Evolutionary conservation across 2,888 invertebrate species (phyloP), one percentile per base, ranked within the genome.

Genomic region (Drosophila mettleri): DNA sequence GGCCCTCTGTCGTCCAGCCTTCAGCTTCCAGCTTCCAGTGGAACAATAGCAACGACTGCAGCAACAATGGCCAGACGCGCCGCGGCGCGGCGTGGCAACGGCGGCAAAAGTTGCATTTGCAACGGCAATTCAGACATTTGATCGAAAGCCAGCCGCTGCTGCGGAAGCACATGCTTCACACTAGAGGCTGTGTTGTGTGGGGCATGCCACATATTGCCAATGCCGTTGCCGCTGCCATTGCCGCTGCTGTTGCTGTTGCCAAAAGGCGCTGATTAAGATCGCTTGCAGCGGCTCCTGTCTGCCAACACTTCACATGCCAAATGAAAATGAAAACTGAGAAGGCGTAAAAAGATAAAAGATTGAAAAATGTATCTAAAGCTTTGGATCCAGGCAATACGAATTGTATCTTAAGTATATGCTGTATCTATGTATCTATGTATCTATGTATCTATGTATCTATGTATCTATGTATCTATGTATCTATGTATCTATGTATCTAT

Each of bases 81-180:
- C n/a, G n/a, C n/a, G n/a, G n/a, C n/a, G n/a, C n/a, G n/a, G n/a
- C n/a, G n/a, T n/a, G n/a, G n/a, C n/a, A n/a, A n/a, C n/a, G 80
- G 82, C 67, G 18, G 64, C 55, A 57, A 41, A 51, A 53, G n/a
- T 38, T 27, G 51, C 51, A 52, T 33, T 49, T 34, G 49, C 49
- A 33, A 34, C 41, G 46, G 27, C 43, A 16, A 54, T 75, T 84
- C 45, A 29, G 86, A 82, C 81, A 86, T 77, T 86, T 86, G 81
- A 82, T 82, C 81, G 81, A 86, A 81, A 86, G 81, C 55, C 80
- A 68, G 55, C 34, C 52, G 81, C 83, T 80, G 85, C 81, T 63
- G 81, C 86, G 77, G 86, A 74, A 86, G 80, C 80, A 66, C 73
- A 66, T 24, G 46, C 68, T 49, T 34, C 49, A 49, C n/a, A 20